Evolutionary conservation across 1,140 invertebrate genomes (phyloP).

Genomic region (Drosophila gunungcola): DNA sequence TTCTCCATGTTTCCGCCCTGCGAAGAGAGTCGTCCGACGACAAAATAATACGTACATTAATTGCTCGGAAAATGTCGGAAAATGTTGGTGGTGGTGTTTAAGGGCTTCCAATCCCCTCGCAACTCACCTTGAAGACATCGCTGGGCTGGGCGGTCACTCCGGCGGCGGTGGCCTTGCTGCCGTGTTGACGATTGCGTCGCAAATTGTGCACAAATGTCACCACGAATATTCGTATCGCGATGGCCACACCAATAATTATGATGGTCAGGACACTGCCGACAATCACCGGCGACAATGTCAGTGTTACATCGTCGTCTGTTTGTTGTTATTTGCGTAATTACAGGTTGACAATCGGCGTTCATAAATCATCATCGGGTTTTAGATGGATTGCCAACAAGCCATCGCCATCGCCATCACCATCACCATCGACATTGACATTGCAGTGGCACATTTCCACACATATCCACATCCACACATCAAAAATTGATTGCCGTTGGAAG

Average conservation of each 20-base stretch:
- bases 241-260: conserved; percentile 82
- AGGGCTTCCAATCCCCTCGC: too few relatives aligned
- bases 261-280: conserved; percentile 83
- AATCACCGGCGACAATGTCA: conserved; percentile 80
- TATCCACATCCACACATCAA: background rate
- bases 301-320: conserved; percentile 78
- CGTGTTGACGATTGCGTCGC: conserved; percentile 80
- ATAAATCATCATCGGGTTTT: conserved; percentile 77
- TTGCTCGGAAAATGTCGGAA: conserved; percentile 14
- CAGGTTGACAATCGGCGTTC: conserved; percentile 61
- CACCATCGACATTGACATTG: background rate
- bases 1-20: conserved; percentile 78
- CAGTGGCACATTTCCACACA: conserved; percentile 34
- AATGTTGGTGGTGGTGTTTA: background rate
- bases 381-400: conserved; percentile 66
- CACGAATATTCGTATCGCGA: conserved; percentile 82
- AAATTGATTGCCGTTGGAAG: conserved; percentile 36
- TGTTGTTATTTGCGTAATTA: conserved; percentile 71
- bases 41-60: conserved; percentile 39
- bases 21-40: background rate
- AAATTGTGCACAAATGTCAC: conserved; percentile 81
- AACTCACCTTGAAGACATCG: conserved; percentile 81
- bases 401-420: background rate
- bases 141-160: conserved; percentile 64
- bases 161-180: conserved; percentile 71